Percentiles rank a stretch among this genome's conserved stretches.
Evolutionary conservation across 2,113 vertebrate genomes (phyloP).

Genomic region (Istiophorus platypterus): DNA sequence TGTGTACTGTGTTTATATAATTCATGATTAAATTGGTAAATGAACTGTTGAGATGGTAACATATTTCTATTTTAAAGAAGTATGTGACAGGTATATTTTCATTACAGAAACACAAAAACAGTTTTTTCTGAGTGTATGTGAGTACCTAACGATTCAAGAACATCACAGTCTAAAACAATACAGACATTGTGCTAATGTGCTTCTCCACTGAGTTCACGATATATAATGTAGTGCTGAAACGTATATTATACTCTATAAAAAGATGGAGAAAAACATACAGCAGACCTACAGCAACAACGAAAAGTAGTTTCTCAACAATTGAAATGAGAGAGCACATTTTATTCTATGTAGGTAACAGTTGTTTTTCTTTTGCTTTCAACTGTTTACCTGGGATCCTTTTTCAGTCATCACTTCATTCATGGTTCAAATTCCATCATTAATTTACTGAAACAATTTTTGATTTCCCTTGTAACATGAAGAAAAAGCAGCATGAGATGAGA

Average conservation of each 20-base stretch:
- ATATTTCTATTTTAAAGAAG: slow-evolving; percentile 26
- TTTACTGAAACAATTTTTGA: background rate
- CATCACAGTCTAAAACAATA: slow-evolving; percentile 11
- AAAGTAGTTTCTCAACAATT: background rate
- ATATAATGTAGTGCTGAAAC: background rate
- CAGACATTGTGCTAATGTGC: slow-evolving; percentile 7
- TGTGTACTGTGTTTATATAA: background rate
- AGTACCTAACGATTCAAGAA: background rate
- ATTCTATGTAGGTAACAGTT: no score
- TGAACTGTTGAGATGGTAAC: background rate
- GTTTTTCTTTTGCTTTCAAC: no score
- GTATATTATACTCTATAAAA: background rate
- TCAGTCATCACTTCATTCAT: background rate
- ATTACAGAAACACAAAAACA: slow-evolving; percentile 2
- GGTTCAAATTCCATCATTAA: background rate
- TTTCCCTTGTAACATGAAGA: background rate
- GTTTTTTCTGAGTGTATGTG: background rate
- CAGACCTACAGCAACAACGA: background rate
- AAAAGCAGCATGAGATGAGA: background rate
- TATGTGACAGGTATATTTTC: background rate
- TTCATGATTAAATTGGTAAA: background rate
- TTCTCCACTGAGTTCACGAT: background rate
- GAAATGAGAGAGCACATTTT: background rate
- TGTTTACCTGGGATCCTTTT: background rate
- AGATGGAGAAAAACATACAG: background rate